phyloP scores from a whole-genome alignment of 2,797 vertebrate genomes.

The Gadopsis marmoratus region DNA sequence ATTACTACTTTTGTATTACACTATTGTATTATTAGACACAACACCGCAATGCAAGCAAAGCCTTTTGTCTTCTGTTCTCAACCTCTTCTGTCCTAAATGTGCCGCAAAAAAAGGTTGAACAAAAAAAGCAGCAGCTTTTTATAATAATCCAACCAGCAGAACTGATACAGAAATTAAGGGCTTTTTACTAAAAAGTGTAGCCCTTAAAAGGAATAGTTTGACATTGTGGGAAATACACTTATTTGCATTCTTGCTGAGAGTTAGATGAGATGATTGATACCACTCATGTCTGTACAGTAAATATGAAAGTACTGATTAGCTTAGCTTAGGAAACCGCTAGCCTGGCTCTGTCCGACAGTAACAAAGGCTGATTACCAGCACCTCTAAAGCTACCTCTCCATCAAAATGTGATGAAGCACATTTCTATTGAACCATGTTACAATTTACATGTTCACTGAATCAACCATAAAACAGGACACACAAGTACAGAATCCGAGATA shows the following conservation, averaged over 20 bases:
- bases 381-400: neutral
- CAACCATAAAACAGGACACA: conserved; percentile 9
- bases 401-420: neutral
- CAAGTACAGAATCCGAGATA: neutral
- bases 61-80: too few species aligned
- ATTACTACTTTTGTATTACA: neutral
- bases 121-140: neutral
- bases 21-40: neutral
- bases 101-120: neutral
- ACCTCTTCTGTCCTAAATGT: neutral
- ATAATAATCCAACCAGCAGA: conserved; percentile 1
- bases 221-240: neutral
- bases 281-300: neutral
- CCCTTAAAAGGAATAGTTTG: neutral
- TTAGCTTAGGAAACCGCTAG: neutral
- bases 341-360: neutral
- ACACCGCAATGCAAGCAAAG: too few species aligned
- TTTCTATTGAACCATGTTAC: conserved; percentile 8
- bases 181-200: neutral
- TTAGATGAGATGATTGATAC: conserved; percentile 17
- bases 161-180: conserved; percentile 1
- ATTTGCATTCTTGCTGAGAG: neutral
- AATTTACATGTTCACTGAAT: conserved; percentile 8
- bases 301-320: neutral
- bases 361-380: neutral